Conservation (phyloP, 1,140 invertebrate genomes). For the Eriosoma lanigerum region DNA sequence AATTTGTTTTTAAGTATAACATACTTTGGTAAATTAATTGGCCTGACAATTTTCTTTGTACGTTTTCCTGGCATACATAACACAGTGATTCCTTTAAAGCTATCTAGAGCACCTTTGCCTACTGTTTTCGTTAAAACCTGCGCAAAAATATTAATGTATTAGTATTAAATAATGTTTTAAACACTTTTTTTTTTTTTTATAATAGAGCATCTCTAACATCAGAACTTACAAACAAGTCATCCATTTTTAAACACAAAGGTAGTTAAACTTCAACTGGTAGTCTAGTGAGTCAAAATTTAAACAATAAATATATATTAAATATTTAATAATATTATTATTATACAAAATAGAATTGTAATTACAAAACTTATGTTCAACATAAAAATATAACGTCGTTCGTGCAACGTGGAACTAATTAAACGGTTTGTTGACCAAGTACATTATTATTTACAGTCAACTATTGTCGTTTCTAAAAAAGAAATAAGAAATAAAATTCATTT, state of each 20-base stretch:
- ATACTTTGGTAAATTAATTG: conserved; percentile 19
- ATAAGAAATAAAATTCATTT: background rate
- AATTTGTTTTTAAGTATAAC: no score
- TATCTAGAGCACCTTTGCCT: conserved; percentile 69
- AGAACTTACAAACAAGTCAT: conserved; percentile 28
- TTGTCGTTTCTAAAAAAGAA: background rate
- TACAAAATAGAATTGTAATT: no score
- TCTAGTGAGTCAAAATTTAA: no score
- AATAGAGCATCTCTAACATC: no score
- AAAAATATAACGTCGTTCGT: no score
- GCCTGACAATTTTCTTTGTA: conserved; percentile 60
- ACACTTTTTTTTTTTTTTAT: no score
- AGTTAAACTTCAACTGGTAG: background rate
- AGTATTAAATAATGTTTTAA: no score
- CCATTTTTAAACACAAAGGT: background rate
- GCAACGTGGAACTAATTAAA: no score
- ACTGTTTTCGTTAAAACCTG: conserved; percentile 68
- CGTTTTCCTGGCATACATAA: conserved; percentile 72
- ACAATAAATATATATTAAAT: no score
- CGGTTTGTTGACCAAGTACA: background rate
- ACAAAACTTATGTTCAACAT: no score
- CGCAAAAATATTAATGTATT: conserved; percentile 55
- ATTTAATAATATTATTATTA: background rate
- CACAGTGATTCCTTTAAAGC: conserved; percentile 70
- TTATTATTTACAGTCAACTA: conserved; percentile 1